Evolutionary conservation across 1,140 invertebrate species (phyloP).

Genomic region (Drosophila paulistorum): DNA sequence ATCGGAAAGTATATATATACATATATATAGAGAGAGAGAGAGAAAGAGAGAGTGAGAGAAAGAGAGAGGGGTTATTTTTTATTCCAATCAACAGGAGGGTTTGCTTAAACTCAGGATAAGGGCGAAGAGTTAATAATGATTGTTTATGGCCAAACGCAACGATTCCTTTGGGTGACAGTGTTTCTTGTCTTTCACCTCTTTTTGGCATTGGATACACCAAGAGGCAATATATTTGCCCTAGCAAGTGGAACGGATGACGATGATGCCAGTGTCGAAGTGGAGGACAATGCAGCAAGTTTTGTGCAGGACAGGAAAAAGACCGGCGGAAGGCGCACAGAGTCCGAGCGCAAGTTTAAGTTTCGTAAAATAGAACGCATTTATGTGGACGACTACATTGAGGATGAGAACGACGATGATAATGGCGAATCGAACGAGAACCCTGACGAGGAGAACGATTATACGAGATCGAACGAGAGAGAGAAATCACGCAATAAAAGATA

Average conservation of each 20-base stretch:
- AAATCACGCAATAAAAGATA: background rate
- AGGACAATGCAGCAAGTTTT: background rate
- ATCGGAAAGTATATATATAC: background rate
- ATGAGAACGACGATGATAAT: conserved; percentile 14
- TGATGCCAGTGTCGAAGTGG: conserved; percentile 5
- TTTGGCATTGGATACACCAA: conserved; percentile 16
- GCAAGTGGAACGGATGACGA: background rate
- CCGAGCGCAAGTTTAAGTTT: conserved; percentile 64
- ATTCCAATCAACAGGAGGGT: background rate
- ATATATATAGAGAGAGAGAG: background rate
- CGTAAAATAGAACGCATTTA: conserved; percentile 61
- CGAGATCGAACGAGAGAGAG: background rate
- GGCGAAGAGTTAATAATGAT: background rate
- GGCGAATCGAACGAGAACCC: conserved; percentile 7
- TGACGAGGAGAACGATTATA: conserved; percentile 16
- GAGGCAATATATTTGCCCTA: background rate
- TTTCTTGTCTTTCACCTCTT: conserved; percentile 21
- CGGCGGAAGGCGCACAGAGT: conserved; percentile 18
- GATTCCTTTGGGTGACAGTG: conserved; percentile 9
- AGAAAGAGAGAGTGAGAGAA: too few relatives aligned
- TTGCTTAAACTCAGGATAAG: background rate
- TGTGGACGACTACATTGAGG: conserved; percentile 29
- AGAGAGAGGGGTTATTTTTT: too few relatives aligned
- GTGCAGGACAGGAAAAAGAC: conserved; percentile 8
- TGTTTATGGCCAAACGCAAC: too few relatives aligned